Percentiles rank a stretch among this genome's conserved stretches.
These are phyloP conservation scores for Onychomys leucogaster DNA, from an alignment of 2,797 vertebrate genomes.

Conservation along the genomic window DNA sequence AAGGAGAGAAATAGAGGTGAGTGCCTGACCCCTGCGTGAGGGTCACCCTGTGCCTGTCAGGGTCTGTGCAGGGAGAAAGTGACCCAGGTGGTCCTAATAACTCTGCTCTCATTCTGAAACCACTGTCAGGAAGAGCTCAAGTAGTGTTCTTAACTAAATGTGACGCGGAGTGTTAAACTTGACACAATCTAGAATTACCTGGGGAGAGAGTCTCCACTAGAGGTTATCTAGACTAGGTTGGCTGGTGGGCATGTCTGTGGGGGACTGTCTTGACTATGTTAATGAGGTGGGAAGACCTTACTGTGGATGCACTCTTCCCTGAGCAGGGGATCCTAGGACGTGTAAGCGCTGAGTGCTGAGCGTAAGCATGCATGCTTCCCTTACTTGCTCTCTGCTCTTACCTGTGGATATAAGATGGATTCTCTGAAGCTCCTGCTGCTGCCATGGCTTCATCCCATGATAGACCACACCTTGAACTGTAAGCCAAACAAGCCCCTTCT, in stretches of 20 bases:
- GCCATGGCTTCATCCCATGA: too few relatives aligned
- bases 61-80: neutral
- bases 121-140: neutral
- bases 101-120: neutral
- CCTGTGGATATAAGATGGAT: neutral
- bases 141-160: neutral
- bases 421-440: neutral
- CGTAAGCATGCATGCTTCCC: accelerated
- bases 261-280: neutral
- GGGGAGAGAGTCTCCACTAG: neutral
- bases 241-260: neutral
- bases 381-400: neutral
- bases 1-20: neutral
- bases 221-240: neutral
- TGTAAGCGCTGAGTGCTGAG: neutral
- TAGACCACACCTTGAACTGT: neutral
- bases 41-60: neutral
- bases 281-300: neutral
- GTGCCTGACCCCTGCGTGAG: neutral
- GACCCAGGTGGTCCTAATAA: neutral
- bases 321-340: neutral
- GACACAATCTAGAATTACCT: neutral
- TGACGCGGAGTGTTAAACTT: neutral
- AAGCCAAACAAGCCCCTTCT: neutral
- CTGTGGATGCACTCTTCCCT: neutral